Evolutionary conservation across 2,113 vertebrate genomes (phyloP).

Genomic region (Epinephelus fuscoguttatus): DNA sequence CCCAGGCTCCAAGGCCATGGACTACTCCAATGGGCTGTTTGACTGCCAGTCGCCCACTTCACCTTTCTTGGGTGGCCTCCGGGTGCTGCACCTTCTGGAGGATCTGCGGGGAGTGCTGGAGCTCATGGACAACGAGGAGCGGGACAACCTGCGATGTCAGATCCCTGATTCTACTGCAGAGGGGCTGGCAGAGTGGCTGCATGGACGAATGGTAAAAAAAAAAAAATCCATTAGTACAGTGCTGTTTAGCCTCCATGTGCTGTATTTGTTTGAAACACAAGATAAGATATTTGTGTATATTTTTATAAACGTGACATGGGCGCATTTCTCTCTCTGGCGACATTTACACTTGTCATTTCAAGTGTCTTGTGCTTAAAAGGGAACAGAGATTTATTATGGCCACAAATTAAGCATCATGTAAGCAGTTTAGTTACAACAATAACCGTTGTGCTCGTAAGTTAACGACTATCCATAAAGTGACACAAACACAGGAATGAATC

Average conservation of each 20-base stretch:
- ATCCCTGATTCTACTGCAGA: conserved; percentile 92
- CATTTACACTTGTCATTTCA: not conserved
- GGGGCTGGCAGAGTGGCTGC: conserved; percentile 91
- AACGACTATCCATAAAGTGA: not conserved
- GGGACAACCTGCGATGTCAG: conserved; percentile 93
- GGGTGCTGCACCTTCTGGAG: conserved; percentile 93
- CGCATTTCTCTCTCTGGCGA: not conserved
- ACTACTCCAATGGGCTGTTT: conserved; percentile 96
- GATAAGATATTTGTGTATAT: not conserved
- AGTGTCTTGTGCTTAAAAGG: not conserved
- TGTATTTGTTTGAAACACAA: not conserved
- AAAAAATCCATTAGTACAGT: not conserved
- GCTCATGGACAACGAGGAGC: conserved; percentile 94
- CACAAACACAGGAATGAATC: not conserved
- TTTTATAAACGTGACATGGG: not conserved
- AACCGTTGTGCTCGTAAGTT: not conserved
- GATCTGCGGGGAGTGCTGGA: conserved; percentile 92
- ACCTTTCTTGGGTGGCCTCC: conserved; percentile 93
- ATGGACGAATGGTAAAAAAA: conserved; percentile 88
- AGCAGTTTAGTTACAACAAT: not conserved
- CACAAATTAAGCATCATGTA: not conserved
- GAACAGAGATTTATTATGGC: not conserved
- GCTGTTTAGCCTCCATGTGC: too few relatives aligned
- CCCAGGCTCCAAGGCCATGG: conserved; percentile 97
- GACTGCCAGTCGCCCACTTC: conserved; percentile 98